These are phyloP conservation scores for Pachyrhynchus sulphureomaculatus DNA, from an alignment of 1,140 invertebrate genomes.

Conservation along the genomic window DNA sequence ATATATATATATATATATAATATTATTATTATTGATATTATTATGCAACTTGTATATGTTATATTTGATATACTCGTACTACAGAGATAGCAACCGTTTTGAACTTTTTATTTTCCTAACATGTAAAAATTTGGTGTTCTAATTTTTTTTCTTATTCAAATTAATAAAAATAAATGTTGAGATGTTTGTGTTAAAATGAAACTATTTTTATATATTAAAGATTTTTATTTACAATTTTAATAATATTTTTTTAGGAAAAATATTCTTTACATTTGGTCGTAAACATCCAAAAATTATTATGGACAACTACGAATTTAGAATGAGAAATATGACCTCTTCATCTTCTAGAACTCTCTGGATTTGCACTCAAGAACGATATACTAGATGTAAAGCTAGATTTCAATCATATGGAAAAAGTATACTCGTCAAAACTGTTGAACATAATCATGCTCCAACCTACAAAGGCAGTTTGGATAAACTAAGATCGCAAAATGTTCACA, in stretches of 20 bases:
- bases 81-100: too few species aligned
- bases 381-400: constrained; percentile 8
- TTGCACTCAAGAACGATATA: neutral
- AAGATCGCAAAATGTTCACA: constrained; percentile 1
- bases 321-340: neutral
- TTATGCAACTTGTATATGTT: too few species aligned
- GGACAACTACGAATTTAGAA: constrained; percentile 12
- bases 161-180: too few species aligned
- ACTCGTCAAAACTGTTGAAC: neutral
- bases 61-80: too few species aligned
- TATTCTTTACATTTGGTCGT: constrained; percentile 5
- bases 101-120: too few species aligned
- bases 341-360: neutral
- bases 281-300: constrained; percentile 25
- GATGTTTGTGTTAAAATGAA: too few species aligned
- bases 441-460: constrained; percentile 7
- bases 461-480: neutral
- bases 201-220: too few species aligned
- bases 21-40: too few species aligned
- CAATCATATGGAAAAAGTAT: constrained; percentile 9
- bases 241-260: neutral
- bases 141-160: too few species aligned
- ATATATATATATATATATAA: too few species aligned
- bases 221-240: too few species aligned
- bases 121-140: too few species aligned